Base-by-base conservation (phyloP, 2,113 vertebrate species). In the Toxotes chatareus region DNA sequence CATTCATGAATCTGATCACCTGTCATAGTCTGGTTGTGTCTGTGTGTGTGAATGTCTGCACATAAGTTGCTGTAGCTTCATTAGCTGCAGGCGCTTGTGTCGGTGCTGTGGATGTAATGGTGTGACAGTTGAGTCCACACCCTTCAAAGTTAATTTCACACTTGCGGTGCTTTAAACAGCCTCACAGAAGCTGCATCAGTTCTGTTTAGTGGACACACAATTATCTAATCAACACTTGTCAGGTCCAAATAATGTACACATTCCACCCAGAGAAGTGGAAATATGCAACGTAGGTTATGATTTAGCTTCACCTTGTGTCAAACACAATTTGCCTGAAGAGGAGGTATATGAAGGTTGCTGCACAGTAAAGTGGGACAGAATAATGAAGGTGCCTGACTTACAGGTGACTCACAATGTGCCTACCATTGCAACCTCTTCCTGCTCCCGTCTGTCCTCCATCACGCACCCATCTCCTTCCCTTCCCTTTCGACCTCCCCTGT, bases 141-240 rank as follows among this genome's bases (percentile, higher is more conserved):
- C 27, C 32, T 47, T 73, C 70, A 60, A 12, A 73, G 11, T 47
- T 46, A 13, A 73, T 73, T 61, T 60, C 40, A 60, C 42, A 73
- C 71, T 62, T 19, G 31, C 3, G 4, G 42, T 47, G 59, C 19
- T 51, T 51, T n/a, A 21, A 21, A 51, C 16, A 46, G 19, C 23
- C 38, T 59, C 17, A 44, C n/a, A 31, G 68, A 42, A 32, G 38
- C 10, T 19, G 53, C 53, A 44, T 44, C 69, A 59, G 17, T 21
- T 17, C 42, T 57, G 36, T 31, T 42, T 51, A 57, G 38, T 17
- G 32, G 7, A 44, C 44, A 4, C 53, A 57, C 49, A 51, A 21
- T 31, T 31, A 71, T 42, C 27, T 42, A 17, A 72, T 21, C 19
- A 51, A 19, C 19, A n/a, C 19, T 21, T 51, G 16, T 51, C 17